Conservation (phyloP, 2,113 vertebrate genomes). For the Sturnus vulgaris region DNA sequence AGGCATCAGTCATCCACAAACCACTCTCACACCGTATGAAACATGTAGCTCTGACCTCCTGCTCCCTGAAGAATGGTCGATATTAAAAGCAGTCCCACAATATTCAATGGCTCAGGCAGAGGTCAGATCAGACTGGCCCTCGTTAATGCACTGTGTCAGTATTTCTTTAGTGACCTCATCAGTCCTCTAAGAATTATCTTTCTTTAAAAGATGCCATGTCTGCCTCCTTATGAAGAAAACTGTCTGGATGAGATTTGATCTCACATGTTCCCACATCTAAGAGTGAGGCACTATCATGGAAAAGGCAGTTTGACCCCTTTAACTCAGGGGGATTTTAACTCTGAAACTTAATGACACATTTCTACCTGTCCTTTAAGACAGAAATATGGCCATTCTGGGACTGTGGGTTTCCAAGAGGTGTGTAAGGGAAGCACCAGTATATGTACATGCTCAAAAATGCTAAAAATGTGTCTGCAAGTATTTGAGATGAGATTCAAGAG, state of each 20-base stretch:
- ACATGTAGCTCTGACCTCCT: constrained; percentile 18
- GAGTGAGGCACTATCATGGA: not conserved
- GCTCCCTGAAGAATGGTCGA: constrained; percentile 17
- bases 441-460: not conserved
- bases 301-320: not conserved
- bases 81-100: constrained; percentile 48
- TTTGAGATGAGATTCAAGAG: not conserved
- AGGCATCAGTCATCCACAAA: constrained; percentile 31
- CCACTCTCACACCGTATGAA: not conserved
- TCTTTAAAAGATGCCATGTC: not conserved
- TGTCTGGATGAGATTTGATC: not conserved
- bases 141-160: constrained; percentile 30
- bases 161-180: constrained; percentile 47
- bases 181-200: constrained; percentile 23
- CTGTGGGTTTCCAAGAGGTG: not conserved
- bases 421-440: not conserved
- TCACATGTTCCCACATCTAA: not conserved
- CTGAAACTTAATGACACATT: not conserved
- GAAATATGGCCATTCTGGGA: not conserved
- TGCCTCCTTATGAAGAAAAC: not conserved
- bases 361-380: not conserved
- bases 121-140: constrained; percentile 37
- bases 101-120: not conserved
- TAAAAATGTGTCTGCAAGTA: not conserved
- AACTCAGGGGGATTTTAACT: not conserved